phyloP scores from a whole-genome alignment of 2,888 invertebrate species.

The Tanytarsus gracilentus region DNA sequence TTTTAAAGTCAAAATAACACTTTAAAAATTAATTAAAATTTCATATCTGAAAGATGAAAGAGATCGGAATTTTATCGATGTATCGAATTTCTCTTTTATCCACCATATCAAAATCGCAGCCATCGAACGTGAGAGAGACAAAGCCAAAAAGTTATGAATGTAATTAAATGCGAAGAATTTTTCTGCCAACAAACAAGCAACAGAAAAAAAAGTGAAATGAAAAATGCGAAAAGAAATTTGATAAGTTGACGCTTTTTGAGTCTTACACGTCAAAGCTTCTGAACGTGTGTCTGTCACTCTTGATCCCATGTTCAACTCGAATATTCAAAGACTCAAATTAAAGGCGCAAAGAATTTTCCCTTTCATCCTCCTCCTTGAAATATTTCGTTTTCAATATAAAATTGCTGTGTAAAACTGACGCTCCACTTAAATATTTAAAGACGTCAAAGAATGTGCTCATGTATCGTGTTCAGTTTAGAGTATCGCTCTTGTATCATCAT shows the following conservation, averaged over 20 bases:
- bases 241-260: constrained; percentile 18
- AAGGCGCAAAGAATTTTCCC: too few relatives aligned
- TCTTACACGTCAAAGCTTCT: too few relatives aligned
- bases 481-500: too few relatives aligned
- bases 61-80: not conserved
- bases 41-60: not conserved
- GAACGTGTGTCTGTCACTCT: too few relatives aligned
- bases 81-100: not conserved
- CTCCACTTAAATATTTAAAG: constrained; percentile 25
- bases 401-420: not conserved
- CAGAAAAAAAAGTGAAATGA: too few relatives aligned
- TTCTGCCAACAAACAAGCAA: constrained; percentile 1
- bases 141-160: not conserved
- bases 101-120: too few relatives aligned
- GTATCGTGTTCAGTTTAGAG: not conserved
- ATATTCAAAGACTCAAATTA: too few relatives aligned
- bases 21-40: not conserved
- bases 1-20: not conserved
- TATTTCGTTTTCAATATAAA: not conserved
- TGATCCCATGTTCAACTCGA: too few relatives aligned
- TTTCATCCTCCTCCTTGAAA: not conserved
- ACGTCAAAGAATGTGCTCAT: constrained; percentile 15
- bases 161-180: constrained; percentile 24
- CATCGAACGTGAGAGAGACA: not conserved
- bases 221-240: constrained; percentile 7